A percentile compares a stretch with the other conserved stretches of the same genome.
phyloP scores from a whole-genome alignment of 2,113 vertebrate genomes.

The Eretmochelys imbricata region DNA sequence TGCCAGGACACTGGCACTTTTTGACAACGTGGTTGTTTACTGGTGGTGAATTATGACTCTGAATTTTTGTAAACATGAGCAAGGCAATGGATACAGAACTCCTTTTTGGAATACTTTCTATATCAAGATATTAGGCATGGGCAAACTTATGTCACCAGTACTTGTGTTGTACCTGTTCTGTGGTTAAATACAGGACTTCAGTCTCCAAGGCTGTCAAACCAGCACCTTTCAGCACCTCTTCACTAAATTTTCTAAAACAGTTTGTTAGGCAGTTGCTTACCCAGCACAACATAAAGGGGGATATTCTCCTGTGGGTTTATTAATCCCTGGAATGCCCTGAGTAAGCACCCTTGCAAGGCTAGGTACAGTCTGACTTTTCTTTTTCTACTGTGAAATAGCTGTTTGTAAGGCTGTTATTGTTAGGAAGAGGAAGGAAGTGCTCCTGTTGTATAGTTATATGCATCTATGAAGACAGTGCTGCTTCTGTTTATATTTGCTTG shows the following conservation, averaged over 20 bases:
- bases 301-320: neutral
- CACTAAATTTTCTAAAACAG: neutral
- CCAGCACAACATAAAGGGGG: neutral
- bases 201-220: neutral
- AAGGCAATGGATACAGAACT: neutral
- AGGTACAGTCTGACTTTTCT: neutral
- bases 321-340: neutral
- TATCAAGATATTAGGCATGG: neutral
- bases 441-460: neutral
- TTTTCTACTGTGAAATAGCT: neutral
- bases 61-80: neutral
- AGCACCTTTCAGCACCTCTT: neutral
- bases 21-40: neutral
- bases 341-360: neutral
- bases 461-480: neutral
- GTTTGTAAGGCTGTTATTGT: neutral
- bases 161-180: fast-evolving
- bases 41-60: neutral
- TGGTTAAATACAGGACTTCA: neutral
- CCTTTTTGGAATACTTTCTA: neutral
- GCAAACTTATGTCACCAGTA: neutral
- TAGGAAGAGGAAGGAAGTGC: neutral
- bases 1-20: neutral
- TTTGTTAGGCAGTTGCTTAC: neutral
- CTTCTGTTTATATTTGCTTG: neutral